A percentile compares a stretch with the other conserved stretches of the same genome.
These are phyloP conservation scores for Akabosia matsudoensis DNA, from an alignment of 1,140 invertebrate genomes.

Conservation along the genomic window DNA sequence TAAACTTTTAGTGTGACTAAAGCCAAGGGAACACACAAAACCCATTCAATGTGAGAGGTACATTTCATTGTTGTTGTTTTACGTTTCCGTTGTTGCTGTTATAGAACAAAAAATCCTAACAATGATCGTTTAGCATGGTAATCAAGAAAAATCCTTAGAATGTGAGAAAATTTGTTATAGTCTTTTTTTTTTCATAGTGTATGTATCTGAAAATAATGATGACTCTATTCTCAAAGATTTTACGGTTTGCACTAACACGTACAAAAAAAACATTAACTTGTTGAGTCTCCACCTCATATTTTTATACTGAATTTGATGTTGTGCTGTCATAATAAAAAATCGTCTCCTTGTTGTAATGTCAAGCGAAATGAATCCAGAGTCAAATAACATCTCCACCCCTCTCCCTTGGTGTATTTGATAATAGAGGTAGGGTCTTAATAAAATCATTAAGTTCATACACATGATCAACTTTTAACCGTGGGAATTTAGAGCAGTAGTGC, in stretches of 20 bases:
- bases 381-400: too few species aligned
- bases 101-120: background rate
- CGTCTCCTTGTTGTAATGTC: background rate
- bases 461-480: constrained; percentile 7
- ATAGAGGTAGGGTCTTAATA: background rate
- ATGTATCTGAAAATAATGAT: background rate
- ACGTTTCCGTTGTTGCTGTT: background rate
- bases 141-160: constrained; percentile 13
- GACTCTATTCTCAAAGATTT: background rate
- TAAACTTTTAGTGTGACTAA: background rate
- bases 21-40: background rate
- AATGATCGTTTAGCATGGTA: background rate
- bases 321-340: background rate
- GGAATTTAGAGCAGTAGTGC: background rate
- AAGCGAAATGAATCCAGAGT: too few species aligned
- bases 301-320: background rate
- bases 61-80: constrained; percentile 9
- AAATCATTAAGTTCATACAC: constrained; percentile 8
- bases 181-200: background rate
- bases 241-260: too few species aligned
- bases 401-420: too few species aligned
- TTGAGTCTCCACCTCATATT: too few species aligned
- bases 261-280: too few species aligned
- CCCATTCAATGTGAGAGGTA: background rate
- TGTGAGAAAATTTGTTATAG: too few species aligned